Evolutionary conservation across 2,113 vertebrate genomes (phyloP), one percentile per base, ranked within the genome.

Genomic region (Ctenodactylus gundi): DNA sequence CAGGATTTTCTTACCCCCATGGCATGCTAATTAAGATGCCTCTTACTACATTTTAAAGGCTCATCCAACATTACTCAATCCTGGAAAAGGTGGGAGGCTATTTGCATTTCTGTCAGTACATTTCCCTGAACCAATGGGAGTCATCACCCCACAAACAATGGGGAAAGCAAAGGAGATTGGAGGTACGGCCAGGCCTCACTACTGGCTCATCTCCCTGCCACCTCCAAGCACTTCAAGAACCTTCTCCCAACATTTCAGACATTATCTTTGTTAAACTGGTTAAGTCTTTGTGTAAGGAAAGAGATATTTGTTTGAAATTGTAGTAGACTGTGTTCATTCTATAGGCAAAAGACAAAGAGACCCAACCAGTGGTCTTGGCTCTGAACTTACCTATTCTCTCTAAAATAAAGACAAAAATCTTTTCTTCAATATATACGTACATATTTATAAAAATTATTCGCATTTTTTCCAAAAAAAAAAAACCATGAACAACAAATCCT

Each of bases 201-300:
- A 73, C n/a, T 2, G 13, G 49, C 83, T 90, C 14, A 2, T 49
- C 70, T 82, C 94, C 89, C 85, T 41, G 41, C 81, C 90, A 86
- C 95, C 94, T 93, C 89, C 67, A 46, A 83, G 75, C 96, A 88
- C 91, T 91, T 46, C 88, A 76, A 78, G 94, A 68, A 53, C 92
- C 87, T 85, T 96, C 80, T 86, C 75, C 90, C 82, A 51, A 78
- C 81, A 77, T 96, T 94, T 96, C 84, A 91, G 90, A 85, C 93
- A 96, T 97, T 96, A 97, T 92, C 96, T 93, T 72, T 82, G 90
- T 95, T 97, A 97, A 96, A 82, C 67, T 91, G 85, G 94, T 62
- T 90, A 92, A 96, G 85, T 90, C 68, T 93, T 91, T 90, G 25
- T 73, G 92, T 78, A n/a, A 95, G 73, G 92, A 95, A 85, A 92